Evolutionary conservation across 2,888 invertebrate genomes (phyloP).

Genomic region (Thera obeliscata): DNA sequence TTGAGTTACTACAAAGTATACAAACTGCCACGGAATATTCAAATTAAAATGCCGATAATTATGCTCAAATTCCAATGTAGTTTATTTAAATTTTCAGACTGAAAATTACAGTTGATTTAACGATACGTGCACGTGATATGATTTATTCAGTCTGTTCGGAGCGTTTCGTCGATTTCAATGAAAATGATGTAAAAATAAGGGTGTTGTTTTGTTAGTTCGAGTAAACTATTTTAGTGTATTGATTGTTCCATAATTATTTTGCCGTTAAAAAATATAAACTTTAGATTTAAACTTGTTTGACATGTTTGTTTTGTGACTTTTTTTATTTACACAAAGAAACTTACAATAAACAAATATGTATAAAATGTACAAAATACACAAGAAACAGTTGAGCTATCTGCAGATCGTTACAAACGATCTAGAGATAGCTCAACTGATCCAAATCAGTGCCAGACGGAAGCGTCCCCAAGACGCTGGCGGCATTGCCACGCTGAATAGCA

Average conservation of each 20-base stretch:
- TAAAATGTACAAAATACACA: no score
- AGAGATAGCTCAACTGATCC: no score
- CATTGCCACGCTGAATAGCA: no score
- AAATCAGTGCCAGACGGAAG: no score
- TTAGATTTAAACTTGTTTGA: no score
- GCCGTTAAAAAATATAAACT: neutral
- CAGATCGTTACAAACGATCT: no score
- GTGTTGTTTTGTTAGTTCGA: constrained; percentile 5
- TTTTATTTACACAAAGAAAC: no score
- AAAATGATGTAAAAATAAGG: constrained; percentile 10
- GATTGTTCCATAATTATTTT: no score
- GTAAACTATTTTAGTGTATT: neutral
- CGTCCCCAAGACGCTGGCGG: no score
- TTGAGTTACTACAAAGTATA: constrained; percentile 13
- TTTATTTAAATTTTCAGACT: constrained; percentile 24
- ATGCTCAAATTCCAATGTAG: constrained; percentile 17
- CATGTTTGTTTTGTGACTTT: no score
- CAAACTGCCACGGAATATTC: constrained; percentile 1
- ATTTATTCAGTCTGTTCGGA: constrained; percentile 31
- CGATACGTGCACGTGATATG: constrained; percentile 34
- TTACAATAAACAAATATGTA: no score
- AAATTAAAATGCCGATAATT: constrained; percentile 5
- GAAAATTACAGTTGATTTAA: constrained; percentile 34
- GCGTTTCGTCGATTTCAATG: constrained; percentile 20
- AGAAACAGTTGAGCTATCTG: no score